Base-by-base conservation (phyloP, 2,888 invertebrate genomes). In the Lymantria dispar region DNA sequence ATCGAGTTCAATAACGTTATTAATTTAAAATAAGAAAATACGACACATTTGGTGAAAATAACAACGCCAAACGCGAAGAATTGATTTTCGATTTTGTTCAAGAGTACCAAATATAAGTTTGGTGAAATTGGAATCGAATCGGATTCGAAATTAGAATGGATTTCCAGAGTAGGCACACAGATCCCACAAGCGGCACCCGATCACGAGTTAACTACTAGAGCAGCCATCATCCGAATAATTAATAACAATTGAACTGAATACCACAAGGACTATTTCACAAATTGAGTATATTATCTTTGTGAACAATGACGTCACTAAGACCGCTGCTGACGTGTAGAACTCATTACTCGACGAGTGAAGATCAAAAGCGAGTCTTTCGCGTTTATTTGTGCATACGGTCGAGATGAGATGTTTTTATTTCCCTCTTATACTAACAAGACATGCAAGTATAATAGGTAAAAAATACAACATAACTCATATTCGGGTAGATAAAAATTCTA, bases 301-400 rank as follows among this genome's bases (percentile, higher is more conserved):
- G 47, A 58, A 60, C 47, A 54, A 14, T 14, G 55, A 15, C 38
- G 52, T 44, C n/a, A 11, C 31, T 38, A 36, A 11, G 47, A 51
- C 54, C 59, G 15, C 37, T 22, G 22, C 29, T 37, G 29, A 46
- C 62, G 50, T 54, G 52, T 54, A 46, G 60, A 68, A 70, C 73
- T 80, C 81, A 79, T 81, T 81, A 80, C 78, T 67, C 56, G 55
- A 49, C 42, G 46, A 40, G 39, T 15, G 41, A 67, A 61, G 74
- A 71, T 76, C 74, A 76, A 80, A 79, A 76, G 74, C 68, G 64
- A 63, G 67, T 74, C 69, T 59, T 66, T 58, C 48, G 60, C 61
- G 74, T 78, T 76, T 80, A 76, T 80, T 80, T 80, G 76, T 69
- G 60, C 58, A 55, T 44, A 59, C 45, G 49, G 59, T 54, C 65